Conservation (phyloP, 2,888 invertebrate species). For the Xestia rhomboidea region DNA sequence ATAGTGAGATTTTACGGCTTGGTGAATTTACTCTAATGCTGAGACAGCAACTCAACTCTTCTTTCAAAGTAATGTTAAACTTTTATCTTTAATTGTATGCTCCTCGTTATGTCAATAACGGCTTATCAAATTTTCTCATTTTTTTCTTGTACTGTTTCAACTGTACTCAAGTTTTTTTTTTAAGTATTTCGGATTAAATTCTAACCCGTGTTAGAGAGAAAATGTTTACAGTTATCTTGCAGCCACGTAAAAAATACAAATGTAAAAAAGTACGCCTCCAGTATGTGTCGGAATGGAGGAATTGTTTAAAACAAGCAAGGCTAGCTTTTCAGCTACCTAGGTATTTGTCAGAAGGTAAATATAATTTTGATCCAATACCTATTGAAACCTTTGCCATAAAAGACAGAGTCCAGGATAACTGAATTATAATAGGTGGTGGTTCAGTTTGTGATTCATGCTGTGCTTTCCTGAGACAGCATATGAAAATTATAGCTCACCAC, state of each 20-base stretch:
- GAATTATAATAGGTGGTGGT: not conserved
- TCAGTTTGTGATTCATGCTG: not conserved
- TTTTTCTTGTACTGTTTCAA: not conserved
- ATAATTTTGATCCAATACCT: not conserved
- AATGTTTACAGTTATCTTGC: not conserved
- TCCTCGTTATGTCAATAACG: constrained; percentile 24
- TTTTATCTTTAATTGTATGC: constrained; percentile 16
- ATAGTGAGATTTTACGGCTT: constrained; percentile 46
- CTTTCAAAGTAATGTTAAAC: constrained; percentile 25
- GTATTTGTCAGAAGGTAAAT: not conserved
- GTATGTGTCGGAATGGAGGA: not conserved
- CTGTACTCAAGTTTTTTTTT: not conserved
- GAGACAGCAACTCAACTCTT: constrained; percentile 45
- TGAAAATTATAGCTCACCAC: no score
- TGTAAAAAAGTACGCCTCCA: not conserved
- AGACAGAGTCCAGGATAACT: not conserved
- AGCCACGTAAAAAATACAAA: not conserved
- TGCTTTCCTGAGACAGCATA: not conserved
- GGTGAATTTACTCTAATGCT: constrained; percentile 30
- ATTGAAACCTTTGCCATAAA: not conserved
- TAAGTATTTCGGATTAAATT: not conserved
- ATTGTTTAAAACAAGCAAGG: not conserved
- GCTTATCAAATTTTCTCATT: constrained; percentile 1
- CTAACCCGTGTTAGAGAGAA: not conserved
- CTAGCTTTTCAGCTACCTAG: not conserved